A percentile compares a stretch with the other conserved stretches of the same genome.
These are phyloP conservation scores for Paedocypris sp. DNA, from an alignment of 2,113 vertebrate species.

Conservation along the genomic window DNA sequence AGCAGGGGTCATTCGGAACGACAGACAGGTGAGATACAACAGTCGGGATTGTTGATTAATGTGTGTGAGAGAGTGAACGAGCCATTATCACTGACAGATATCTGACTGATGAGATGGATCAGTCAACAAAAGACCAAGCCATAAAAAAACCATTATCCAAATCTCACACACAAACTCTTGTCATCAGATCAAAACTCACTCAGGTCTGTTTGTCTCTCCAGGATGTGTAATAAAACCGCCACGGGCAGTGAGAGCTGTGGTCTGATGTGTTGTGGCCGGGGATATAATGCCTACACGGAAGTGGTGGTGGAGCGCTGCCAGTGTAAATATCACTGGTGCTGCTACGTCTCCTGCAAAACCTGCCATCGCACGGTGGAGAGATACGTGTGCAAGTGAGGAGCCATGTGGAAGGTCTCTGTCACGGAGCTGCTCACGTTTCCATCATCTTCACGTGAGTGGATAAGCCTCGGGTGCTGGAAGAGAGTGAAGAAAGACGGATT, in stretches of 20 bases:
- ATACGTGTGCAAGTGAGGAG: conserved; percentile 59
- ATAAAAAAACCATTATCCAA: conserved; percentile 6
- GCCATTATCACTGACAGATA: conserved; percentile 7
- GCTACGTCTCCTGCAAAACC: conserved; percentile 63
- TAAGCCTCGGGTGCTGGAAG: neutral
- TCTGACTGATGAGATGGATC: neutral
- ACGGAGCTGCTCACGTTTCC: neutral
- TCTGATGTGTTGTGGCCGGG: conserved; percentile 65
- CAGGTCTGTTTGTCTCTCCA: conserved; percentile 25
- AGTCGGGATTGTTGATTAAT: conserved; percentile 1
- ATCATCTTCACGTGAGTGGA: neutral
- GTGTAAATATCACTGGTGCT: conserved; percentile 70
- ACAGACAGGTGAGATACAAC: conserved; percentile 54
- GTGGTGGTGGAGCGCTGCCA: conserved; percentile 60
- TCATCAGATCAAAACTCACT: neutral
- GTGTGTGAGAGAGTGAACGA: neutral
- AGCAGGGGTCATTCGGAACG: conserved; percentile 61
- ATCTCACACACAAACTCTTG: neutral
- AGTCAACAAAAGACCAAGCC: neutral
- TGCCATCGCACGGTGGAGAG: conserved; percentile 54
- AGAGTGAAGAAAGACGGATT: conserved; percentile 1
- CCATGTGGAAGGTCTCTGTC: neutral
- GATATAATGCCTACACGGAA: conserved; percentile 65
- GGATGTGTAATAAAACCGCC: conserved; percentile 62
- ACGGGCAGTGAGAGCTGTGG: conserved; percentile 55